Percentiles rank a stretch among this genome's conserved stretches.
Evolutionary conservation across 2,113 vertebrate species (phyloP).

Genomic region (Mesembrinibis cayennensis): DNA sequence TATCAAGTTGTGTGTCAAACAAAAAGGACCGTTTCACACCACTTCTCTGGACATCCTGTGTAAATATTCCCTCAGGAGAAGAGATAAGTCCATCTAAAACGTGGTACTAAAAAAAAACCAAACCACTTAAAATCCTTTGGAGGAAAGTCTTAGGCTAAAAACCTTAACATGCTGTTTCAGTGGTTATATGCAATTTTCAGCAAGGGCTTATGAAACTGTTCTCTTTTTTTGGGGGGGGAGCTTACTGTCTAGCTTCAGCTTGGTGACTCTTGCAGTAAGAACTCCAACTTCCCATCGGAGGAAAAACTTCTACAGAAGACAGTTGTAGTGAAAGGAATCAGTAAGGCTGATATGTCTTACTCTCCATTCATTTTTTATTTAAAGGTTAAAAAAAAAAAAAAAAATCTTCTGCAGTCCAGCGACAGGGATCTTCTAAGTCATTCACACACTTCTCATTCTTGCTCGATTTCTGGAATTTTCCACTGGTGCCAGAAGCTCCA

Average conservation of each 20-base stretch:
- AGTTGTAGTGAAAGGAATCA: background rate
- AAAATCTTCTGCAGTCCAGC: conserved; percentile 3
- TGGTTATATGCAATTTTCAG: background rate
- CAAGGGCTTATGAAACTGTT: background rate
- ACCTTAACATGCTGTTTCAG: background rate
- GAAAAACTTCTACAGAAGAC: background rate
- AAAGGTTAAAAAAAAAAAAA: background rate
- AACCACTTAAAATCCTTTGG: background rate
- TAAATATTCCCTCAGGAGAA: background rate
- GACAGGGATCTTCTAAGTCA: conserved; percentile 28
- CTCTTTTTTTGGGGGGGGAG: background rate
- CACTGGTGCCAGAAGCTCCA: conserved; percentile 69
- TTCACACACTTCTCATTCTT: conserved; percentile 63
- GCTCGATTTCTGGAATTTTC: conserved; percentile 74
- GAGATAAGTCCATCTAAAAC: background rate
- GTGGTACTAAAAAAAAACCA: background rate
- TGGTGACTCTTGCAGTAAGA: background rate
- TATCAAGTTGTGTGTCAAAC: background rate
- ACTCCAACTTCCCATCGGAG: background rate
- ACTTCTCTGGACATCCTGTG: background rate
- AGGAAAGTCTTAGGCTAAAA: background rate
- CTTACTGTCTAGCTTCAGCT: background rate
- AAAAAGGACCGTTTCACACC: background rate
- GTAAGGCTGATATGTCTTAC: background rate
- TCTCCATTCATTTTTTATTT: background rate